Conservation (phyloP, 2,888 invertebrate genomes). For the Macrophya alboannulata region DNA sequence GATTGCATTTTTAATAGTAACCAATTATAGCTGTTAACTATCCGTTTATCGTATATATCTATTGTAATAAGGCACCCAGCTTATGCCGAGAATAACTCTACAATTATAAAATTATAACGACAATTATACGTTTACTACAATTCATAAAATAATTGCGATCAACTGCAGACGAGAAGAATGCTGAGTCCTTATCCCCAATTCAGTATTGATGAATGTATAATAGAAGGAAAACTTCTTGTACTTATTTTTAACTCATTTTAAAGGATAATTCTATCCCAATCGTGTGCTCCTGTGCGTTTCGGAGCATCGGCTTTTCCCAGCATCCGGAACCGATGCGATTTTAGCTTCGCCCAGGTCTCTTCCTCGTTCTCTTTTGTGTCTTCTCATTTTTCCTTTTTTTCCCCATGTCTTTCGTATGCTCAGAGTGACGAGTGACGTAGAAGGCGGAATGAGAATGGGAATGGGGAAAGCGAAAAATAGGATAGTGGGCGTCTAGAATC, state of each 20-base stretch:
- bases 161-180: background rate
- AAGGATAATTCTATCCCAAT: background rate
- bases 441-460: constrained; percentile 5
- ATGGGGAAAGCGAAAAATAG: constrained; percentile 24
- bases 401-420: background rate
- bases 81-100: background rate
- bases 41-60: background rate
- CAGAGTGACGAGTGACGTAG: constrained; percentile 17
- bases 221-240: background rate
- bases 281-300: background rate
- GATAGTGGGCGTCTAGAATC: constrained; percentile 5
- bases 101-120: background rate
- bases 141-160: background rate
- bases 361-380: background rate
- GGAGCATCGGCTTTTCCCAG: constrained; percentile 26
- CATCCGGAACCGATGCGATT: constrained; percentile 28
- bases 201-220: background rate
- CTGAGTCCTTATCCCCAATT: background rate
- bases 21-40: background rate
- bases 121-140: background rate
- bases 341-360: constrained; percentile 14
- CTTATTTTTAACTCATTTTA: background rate
- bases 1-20: background rate
- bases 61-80: background rate
- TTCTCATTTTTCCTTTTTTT: background rate